Evolutionary conservation across 2,113 vertebrate genomes (phyloP).

Genomic region (Ictalurus punctatus): DNA sequence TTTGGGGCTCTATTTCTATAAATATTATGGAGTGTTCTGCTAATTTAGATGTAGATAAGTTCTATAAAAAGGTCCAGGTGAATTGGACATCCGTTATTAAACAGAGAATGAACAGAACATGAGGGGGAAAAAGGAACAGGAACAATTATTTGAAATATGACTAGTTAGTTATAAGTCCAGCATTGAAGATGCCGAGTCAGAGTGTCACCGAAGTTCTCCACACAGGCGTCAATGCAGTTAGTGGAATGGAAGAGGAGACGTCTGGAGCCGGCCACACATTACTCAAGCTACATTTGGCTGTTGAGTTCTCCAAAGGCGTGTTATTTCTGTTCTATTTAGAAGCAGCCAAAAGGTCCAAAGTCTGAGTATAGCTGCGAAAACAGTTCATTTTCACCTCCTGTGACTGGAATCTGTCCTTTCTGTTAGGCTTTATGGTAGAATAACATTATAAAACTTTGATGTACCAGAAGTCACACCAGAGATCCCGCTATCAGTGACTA

Average conservation of each 20-base stretch:
- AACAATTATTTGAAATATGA: background rate
- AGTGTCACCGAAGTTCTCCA: slow-evolving; percentile 24
- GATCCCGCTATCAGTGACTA: background rate
- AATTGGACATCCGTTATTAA: background rate
- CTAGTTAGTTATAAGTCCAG: background rate
- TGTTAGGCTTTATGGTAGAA: background rate
- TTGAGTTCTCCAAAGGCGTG: slow-evolving; percentile 19
- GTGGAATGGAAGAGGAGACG: slow-evolving; percentile 29
- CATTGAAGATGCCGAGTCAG: slow-evolving; percentile 24
- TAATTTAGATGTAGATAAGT: background rate
- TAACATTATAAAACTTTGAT: background rate
- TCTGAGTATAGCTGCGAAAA: slow-evolving; percentile 17
- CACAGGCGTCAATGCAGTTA: slow-evolving; percentile 34
- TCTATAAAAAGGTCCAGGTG: no score
- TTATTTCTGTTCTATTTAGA: slow-evolving; percentile 42
- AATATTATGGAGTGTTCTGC: background rate
- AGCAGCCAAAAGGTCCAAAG: slow-evolving; percentile 30
- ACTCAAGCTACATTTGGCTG: slow-evolving; percentile 40
- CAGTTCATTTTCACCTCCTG: background rate
- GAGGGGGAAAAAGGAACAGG: background rate
- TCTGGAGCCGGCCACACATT: slow-evolving; percentile 46
- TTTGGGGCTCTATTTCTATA: background rate
- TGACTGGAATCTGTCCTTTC: slow-evolving; percentile 14
- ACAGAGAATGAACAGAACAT: background rate
- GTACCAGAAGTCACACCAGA: background rate